Conservation (phyloP, 2,113 vertebrate species). For the Leucoraja erinaceus region DNA sequence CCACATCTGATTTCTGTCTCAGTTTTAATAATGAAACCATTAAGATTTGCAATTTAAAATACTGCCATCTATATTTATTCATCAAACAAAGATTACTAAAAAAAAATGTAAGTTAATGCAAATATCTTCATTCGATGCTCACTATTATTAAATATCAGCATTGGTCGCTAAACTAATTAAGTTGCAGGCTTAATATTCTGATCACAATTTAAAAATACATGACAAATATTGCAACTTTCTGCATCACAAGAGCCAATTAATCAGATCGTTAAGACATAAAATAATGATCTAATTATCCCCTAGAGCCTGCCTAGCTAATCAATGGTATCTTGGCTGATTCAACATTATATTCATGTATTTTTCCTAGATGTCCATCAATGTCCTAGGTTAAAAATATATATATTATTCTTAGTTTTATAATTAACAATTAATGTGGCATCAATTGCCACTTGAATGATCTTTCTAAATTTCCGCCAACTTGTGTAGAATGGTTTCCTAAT, state of each 20-base stretch:
- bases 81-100: neutral
- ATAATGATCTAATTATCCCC: too few species aligned
- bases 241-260: neutral
- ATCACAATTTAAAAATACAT: neutral
- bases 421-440: too few species aligned
- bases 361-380: too few species aligned
- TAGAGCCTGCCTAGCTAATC: too few species aligned
- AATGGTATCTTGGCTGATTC: too few species aligned
- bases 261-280: neutral
- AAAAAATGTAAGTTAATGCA: neutral
- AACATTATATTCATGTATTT: too few species aligned
- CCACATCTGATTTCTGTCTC: neutral
- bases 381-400: too few species aligned
- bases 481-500: too few species aligned
- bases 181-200: neutral
- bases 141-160: neutral
- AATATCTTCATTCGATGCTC: neutral
- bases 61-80: neutral
- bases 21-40: neutral
- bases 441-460: too few species aligned
- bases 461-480: too few species aligned
- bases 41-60: neutral
- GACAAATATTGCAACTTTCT: neutral
- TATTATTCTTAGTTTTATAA: too few species aligned
- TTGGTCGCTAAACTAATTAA: neutral